A percentile compares a stretch with the other conserved stretches of the same genome.
Conservation (phyloP, 1,140 invertebrate species). For the Solenopsis invicta region DNA sequence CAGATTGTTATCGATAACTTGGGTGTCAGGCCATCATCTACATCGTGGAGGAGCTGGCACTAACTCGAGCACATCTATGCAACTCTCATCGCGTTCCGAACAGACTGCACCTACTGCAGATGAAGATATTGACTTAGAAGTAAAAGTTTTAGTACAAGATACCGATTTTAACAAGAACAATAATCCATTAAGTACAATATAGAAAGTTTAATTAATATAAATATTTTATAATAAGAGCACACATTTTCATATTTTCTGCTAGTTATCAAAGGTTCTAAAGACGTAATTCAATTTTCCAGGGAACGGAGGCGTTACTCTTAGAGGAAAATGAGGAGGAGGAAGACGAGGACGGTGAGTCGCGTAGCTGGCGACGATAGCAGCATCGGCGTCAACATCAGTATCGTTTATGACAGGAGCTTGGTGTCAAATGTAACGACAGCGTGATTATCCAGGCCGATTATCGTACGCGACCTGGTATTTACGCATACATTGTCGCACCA, state of each 20-base stretch:
- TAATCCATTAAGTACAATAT: neutral
- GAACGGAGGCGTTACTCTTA: constrained; percentile 81
- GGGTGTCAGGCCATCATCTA: constrained; percentile 85
- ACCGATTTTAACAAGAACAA: too few relatives aligned
- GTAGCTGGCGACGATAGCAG: constrained; percentile 89
- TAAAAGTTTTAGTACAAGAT: constrained; percentile 60
- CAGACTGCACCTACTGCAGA: constrained; percentile 81
- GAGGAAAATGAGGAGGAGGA: constrained; percentile 89
- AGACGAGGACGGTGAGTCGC: constrained; percentile 88
- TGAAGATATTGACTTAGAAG: constrained; percentile 85
- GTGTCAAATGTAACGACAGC: constrained; percentile 74
- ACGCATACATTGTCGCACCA: constrained; percentile 73
- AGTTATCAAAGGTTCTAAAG: constrained; percentile 10
- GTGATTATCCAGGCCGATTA: constrained; percentile 70
- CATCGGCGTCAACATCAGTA: constrained; percentile 78
- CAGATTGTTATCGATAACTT: constrained; percentile 85
- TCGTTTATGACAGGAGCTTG: constrained; percentile 76
- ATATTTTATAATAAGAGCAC: neutral
- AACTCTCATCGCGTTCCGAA: constrained; percentile 79
- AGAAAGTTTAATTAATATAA: neutral
- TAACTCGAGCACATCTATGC: constrained; percentile 77
- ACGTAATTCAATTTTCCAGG: constrained; percentile 66
- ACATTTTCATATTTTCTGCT: neutral
- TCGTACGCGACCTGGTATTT: constrained; percentile 67
- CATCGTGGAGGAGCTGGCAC: constrained; percentile 82